These are phyloP conservation scores for Rousettus madagascariensis DNA, from an alignment of 2,797 vertebrate genomes.

Conservation along the genomic window DNA sequence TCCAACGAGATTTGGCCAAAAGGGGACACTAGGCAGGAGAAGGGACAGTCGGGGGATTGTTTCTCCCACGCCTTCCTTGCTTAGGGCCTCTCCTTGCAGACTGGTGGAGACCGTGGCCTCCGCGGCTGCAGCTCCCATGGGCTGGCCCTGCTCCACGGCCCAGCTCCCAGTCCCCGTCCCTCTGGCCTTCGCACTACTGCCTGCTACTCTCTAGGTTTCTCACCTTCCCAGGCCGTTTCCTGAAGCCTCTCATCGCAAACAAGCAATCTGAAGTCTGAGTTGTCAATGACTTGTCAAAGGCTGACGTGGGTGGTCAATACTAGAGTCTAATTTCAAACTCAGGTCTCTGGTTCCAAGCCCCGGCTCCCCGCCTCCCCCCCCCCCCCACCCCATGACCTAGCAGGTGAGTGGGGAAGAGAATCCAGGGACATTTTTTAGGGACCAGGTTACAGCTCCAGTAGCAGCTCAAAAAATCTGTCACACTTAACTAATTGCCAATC, in stretches of 20 bases:
- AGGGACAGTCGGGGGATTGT: not conserved
- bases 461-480: not conserved
- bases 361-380: not conserved
- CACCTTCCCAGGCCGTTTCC: not conserved
- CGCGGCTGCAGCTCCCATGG: accelerated
- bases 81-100: not conserved
- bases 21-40: not conserved
- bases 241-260: not conserved
- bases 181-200: not conserved
- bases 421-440: not conserved
- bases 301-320: not conserved
- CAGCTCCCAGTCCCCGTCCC: not conserved
- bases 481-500: not conserved
- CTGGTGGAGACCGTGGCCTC: not conserved
- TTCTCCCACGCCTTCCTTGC: not conserved
- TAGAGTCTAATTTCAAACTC: not conserved
- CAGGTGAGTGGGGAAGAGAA: not conserved
- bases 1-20: not conserved
- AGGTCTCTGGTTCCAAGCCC: not conserved
- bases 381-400: not conserved
- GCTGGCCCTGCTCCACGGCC: not conserved
- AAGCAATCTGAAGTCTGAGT: not conserved
- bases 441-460: not conserved
- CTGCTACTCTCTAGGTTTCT: not conserved
- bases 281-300: not conserved